Evolutionary conservation across 2,113 vertebrate genomes (phyloP).

Genomic region (Brachypodius melanocephalos): DNA sequence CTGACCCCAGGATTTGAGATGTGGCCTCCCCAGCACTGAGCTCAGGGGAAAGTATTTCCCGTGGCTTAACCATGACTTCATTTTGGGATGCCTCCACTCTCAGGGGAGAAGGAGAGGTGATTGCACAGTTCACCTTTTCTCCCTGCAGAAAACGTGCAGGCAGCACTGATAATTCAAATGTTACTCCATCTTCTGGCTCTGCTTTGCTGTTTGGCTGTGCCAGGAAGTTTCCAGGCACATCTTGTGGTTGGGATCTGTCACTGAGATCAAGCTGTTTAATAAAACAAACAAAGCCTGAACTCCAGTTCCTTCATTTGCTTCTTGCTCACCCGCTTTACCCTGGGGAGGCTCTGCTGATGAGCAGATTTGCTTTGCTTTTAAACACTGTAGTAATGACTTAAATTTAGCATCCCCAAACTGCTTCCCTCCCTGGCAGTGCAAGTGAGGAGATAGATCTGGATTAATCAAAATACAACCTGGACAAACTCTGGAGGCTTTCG

Average conservation of each 20-base stretch:
- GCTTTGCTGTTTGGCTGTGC: not conserved
- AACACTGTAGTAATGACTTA: not conserved
- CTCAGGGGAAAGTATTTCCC: not conserved
- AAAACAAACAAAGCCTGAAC: conserved; percentile 5
- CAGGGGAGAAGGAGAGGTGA: not conserved
- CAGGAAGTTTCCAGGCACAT: not conserved
- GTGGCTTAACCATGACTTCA: not conserved
- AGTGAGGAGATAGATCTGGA: not conserved
- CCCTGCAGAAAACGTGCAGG: not conserved
- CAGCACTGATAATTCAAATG: not conserved
- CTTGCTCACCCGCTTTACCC: not conserved
- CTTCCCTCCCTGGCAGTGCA: not conserved
- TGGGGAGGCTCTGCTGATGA: not conserved
- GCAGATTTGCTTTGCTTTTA: conserved; percentile 27
- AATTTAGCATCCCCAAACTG: not conserved
- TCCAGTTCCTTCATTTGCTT: not conserved
- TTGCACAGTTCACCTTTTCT: not conserved
- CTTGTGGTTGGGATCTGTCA: not conserved
- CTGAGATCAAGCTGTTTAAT: not conserved
- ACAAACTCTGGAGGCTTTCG: not conserved
- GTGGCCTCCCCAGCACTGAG: not conserved
- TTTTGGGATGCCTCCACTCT: not conserved
- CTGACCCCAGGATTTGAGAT: not conserved
- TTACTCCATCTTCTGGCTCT: not conserved
- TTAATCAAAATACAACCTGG: not conserved